Evolutionary conservation across 2,113 vertebrate species (phyloP).

Genomic region (Crotophaga sulcirostris): DNA sequence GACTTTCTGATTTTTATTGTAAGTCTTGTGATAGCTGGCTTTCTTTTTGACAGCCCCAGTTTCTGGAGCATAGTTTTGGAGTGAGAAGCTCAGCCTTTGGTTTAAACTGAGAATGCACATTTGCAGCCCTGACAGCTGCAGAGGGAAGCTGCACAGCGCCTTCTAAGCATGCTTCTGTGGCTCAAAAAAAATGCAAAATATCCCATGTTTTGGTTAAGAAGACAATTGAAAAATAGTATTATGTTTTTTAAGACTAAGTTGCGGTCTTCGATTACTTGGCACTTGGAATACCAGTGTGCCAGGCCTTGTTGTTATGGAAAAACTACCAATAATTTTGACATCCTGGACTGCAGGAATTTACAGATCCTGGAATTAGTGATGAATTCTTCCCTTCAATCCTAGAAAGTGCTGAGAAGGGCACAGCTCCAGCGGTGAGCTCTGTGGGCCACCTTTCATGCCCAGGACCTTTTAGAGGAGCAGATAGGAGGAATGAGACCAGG

Average conservation of each 20-base stretch:
- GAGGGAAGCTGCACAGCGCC: neutral
- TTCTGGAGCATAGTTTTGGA: neutral
- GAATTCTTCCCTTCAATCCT: neutral
- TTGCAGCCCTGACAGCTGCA: neutral
- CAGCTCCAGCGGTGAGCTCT: neutral
- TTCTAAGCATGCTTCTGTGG: neutral
- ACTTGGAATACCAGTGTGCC: neutral
- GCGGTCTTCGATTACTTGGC: neutral
- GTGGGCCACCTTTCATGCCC: neutral
- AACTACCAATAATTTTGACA: neutral
- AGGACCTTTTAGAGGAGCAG: neutral
- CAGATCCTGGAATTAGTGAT: neutral
- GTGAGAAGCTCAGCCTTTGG: neutral
- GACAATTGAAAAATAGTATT: neutral
- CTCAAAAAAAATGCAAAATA: neutral
- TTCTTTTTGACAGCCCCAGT: neutral
- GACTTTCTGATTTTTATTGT: neutral
- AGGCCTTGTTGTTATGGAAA: neutral
- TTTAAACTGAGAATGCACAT: neutral
- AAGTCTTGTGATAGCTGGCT: conserved; percentile 26
- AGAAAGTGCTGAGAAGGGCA: neutral
- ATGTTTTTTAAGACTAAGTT: neutral
- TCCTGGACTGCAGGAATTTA: neutral
- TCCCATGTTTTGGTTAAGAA: neutral
- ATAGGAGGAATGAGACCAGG: neutral